These are phyloP conservation scores for Heterodera schachtii DNA, from an alignment of 1,140 invertebrate genomes.

Conservation along the genomic window DNA sequence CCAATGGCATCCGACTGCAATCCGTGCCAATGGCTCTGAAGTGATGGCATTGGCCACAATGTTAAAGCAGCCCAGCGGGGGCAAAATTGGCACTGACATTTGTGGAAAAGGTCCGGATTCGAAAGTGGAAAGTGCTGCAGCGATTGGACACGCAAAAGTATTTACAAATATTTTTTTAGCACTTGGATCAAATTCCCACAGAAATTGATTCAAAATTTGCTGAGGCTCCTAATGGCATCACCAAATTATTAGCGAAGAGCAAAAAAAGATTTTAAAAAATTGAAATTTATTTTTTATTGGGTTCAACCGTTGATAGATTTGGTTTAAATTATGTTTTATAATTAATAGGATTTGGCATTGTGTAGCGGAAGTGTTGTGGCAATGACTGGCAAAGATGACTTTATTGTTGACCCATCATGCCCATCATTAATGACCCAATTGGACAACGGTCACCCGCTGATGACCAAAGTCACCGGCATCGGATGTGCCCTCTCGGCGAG, in stretches of 20 bases:
- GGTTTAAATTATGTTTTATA: no score
- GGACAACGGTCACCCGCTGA: constrained; percentile 5
- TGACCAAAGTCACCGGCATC: constrained; percentile 10
- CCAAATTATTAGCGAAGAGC: no score
- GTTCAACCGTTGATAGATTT: no score
- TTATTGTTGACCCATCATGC: background rate
- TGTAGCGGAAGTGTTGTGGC: background rate
- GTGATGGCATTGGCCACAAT: constrained; percentile 5
- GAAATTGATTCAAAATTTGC: no score
- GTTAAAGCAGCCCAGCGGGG: no score
- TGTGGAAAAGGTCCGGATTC: background rate
- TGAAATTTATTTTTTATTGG: no score
- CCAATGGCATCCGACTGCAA: background rate
- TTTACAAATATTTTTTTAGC: background rate
- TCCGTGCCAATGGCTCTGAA: background rate
- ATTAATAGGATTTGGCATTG: background rate
- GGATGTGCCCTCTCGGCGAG: constrained; percentile 18
- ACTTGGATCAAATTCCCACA: background rate
- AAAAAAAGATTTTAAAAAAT: no score
- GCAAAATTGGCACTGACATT: background rate
- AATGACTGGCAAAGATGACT: background rate
- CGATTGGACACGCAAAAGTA: background rate
- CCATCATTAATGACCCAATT: background rate
- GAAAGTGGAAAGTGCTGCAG: background rate
- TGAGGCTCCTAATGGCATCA: no score